phyloP scores from a whole-genome alignment of 2,113 vertebrate species.

The Corythornis cristatus region DNA sequence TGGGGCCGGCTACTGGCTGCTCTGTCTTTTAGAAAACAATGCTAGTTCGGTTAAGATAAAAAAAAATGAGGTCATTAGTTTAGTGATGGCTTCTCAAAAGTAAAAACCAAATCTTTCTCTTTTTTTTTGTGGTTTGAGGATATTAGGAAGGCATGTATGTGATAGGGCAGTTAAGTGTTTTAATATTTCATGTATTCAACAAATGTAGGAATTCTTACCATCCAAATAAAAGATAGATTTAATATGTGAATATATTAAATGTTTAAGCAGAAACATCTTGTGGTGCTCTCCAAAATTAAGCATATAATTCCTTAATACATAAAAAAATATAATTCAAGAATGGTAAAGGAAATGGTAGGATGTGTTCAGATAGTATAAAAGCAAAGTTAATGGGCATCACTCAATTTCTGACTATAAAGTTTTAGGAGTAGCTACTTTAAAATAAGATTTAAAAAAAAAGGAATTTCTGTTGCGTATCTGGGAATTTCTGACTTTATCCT shows the following conservation, averaged over 20 bases:
- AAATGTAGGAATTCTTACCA: neutral
- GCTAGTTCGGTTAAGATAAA: conserved; percentile 9
- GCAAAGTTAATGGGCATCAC: neutral
- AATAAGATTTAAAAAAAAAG: neutral
- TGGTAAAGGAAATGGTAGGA: neutral
- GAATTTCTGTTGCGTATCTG: neutral
- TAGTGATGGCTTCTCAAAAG: neutral
- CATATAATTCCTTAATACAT: neutral
- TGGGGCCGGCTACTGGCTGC: conserved; percentile 18
- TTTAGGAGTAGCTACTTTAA: neutral
- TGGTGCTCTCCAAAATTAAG: neutral
- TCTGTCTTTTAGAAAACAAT: conserved; percentile 31
- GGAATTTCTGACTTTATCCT: neutral
- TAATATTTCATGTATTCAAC: conserved; percentile 24
- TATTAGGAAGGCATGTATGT: neutral
- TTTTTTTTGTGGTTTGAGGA: neutral
- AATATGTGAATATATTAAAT: neutral
- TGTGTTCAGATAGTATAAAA: neutral
- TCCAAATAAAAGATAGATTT: conserved; percentile 5
- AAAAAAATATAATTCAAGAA: neutral
- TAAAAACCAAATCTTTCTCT: neutral
- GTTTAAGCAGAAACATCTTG: neutral
- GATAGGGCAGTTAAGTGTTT: neutral
- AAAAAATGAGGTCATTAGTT: neutral
- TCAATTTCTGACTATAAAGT: neutral